These are phyloP conservation scores for Taxidea taxus DNA, from an alignment of 2,113 vertebrate genomes.

Conservation along the genomic window DNA sequence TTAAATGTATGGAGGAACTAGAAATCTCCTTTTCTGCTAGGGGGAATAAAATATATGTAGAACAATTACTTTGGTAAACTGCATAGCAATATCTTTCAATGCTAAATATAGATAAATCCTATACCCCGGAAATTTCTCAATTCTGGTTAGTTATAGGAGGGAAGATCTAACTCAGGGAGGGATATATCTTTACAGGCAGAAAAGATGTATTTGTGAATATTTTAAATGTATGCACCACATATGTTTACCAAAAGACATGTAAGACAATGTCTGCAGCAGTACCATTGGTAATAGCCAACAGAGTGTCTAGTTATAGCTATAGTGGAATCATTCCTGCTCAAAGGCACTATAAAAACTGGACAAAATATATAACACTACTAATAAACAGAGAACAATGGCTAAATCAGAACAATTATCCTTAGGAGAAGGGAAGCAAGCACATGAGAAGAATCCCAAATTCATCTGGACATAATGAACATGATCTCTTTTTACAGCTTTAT, in stretches of 20 bases:
- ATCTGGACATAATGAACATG: background rate
- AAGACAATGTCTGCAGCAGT: background rate
- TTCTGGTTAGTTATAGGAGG: background rate
- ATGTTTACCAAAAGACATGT: background rate
- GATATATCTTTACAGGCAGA: background rate
- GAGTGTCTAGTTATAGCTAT: background rate
- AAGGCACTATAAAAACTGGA: background rate
- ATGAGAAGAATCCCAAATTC: background rate
- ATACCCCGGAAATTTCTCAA: background rate
- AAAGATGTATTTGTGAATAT: background rate
- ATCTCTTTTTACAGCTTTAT: background rate
- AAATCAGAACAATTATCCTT: background rate
- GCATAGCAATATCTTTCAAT: background rate
- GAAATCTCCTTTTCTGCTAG: background rate
- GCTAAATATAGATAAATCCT: background rate
- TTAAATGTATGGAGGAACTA: background rate
- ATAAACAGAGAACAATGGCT: background rate
- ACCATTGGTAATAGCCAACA: background rate
- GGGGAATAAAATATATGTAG: background rate
- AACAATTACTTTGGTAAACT: background rate
- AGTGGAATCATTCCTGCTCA: background rate
- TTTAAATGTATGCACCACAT: background rate
- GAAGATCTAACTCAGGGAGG: background rate
- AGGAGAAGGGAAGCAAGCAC: background rate
- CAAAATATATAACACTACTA: background rate